A percentile compares a stretch with the other conserved stretches of the same genome.
These are phyloP conservation scores for Cariama cristata DNA, from an alignment of 2,113 vertebrate genomes.

Conservation along the genomic window DNA sequence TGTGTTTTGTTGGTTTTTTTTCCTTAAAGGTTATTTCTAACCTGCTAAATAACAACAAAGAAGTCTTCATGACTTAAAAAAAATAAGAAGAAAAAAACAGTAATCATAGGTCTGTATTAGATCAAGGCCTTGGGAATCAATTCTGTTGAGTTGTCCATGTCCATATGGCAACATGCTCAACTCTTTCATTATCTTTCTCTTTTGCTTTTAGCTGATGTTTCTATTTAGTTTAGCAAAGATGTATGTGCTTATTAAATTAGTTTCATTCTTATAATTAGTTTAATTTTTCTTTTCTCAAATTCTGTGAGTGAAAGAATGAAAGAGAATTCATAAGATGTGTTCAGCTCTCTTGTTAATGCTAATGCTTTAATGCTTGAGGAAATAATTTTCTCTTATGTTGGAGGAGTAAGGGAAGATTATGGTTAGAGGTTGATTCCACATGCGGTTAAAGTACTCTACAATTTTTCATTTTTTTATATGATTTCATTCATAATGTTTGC, in stretches of 20 bases:
- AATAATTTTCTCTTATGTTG: constrained; percentile 1
- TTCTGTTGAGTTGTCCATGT: not conserved
- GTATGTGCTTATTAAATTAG: not conserved
- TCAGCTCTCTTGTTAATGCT: not conserved
- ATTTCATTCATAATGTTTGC: constrained; percentile 6
- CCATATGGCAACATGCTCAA: not conserved
- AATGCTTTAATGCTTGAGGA: constrained; percentile 27
- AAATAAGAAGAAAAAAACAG: too few species aligned
- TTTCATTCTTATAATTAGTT: not conserved
- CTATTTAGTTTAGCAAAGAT: not conserved
- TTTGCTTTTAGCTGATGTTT: not conserved
- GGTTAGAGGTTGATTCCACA: constrained; percentile 33
- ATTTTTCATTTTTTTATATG: constrained; percentile 11
- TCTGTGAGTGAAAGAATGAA: not conserved
- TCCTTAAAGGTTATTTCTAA: not conserved
- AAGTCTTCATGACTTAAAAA: fast-evolving
- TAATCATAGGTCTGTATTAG: not conserved
- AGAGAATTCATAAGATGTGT: not conserved
- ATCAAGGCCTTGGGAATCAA: not conserved
- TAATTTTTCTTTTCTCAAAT: not conserved
- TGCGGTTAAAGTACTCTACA: constrained; percentile 28
- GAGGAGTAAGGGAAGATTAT: constrained; percentile 44
- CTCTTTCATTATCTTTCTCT: not conserved
- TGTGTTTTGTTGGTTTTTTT: not conserved
- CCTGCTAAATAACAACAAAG: not conserved